Base-by-base conservation (phyloP, 2,888 invertebrate genomes). In the Lepidocyrtoides sp. region DNA sequence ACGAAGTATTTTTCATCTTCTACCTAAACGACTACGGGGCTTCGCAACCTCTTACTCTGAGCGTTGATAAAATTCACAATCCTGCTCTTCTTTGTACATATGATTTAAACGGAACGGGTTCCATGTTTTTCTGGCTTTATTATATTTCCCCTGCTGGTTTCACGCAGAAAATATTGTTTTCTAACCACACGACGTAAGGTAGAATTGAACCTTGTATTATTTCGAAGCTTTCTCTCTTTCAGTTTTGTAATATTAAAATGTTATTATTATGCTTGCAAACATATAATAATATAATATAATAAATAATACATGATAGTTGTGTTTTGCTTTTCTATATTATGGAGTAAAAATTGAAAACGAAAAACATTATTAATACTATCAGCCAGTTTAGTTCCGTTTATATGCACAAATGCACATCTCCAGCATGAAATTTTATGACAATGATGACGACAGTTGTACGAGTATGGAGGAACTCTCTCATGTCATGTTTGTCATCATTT, bases 231-330 rank as follows among this genome's bases (percentile, higher is more conserved):
- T 17, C 1, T 3, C 60, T 23, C 60, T 7, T 26, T 60, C 23
- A 17, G 51, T 12, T 44, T 17, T 54, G 7, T 60, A 60, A 23
- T 60, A 60, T 60, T 60, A 60, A 41, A 36, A 69, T 69, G 36
- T 72, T 72, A 41, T 36, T 41, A 72, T 72, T 72, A 41, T 72
- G 72, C 41, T 72, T 72, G 72, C 17, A 20, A 72, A 72, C 72
- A n/a, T 41, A 41, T 72, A 20, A 72, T 41, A 36, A 41, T 72
- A 17, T 17, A 72, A 17, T 20, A 60, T 60, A 60, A 60, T 60
- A 5, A 26, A n/a, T n/a, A n/a, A n/a, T n/a, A 23, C 23, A 23
- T 60, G 26, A 20, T 10, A 20, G 4, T 8, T 8, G 41, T 20
- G 17, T 41, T 8, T 26, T 66, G 2, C 12, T 4, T 69, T 60